Percentiles rank a stretch among this genome's conserved stretches.
These are phyloP conservation scores for Danaus chrysippus DNA, from an alignment of 2,888 invertebrate species.

Conservation along the genomic window DNA sequence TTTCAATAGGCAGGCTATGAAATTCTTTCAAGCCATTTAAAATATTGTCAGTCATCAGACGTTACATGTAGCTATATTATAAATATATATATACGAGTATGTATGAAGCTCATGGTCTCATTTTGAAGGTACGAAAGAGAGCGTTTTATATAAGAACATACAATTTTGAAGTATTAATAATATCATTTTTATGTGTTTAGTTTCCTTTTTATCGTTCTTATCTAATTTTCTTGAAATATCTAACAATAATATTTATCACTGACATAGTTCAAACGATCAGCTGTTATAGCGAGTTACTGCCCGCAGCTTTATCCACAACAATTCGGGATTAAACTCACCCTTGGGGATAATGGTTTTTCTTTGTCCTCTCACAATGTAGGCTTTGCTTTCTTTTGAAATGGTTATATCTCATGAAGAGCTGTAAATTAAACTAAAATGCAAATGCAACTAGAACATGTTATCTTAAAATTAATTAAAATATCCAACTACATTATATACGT, in stretches of 20 bases:
- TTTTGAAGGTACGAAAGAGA: too few species aligned
- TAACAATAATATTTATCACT: conserved; percentile 5
- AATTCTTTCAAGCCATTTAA: too few species aligned
- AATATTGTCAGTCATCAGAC: too few species aligned
- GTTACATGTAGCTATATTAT: too few species aligned
- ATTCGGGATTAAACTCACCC: conserved; percentile 5
- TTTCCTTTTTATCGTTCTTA: neutral
- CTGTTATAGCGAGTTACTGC: conserved; percentile 1
- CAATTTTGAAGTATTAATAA: neutral
- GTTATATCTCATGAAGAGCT: neutral
- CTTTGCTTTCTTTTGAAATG: conserved; percentile 4
- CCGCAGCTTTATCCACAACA: conserved; percentile 6
- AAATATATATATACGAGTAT: too few species aligned
- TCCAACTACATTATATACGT: neutral
- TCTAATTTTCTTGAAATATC: neutral
- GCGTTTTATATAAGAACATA: too few species aligned
- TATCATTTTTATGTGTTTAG: neutral
- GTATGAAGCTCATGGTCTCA: too few species aligned
- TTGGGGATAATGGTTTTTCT: conserved; percentile 7
- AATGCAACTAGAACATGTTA: neutral
- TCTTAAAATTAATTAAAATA: neutral
- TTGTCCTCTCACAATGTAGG: conserved; percentile 1
- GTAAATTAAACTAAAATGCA: neutral
- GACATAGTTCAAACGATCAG: conserved; percentile 7
- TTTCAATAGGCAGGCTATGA: too few species aligned